These are phyloP conservation scores for Clitarchus hookeri DNA, from an alignment of 2,888 invertebrate genomes.

Conservation along the genomic window DNA sequence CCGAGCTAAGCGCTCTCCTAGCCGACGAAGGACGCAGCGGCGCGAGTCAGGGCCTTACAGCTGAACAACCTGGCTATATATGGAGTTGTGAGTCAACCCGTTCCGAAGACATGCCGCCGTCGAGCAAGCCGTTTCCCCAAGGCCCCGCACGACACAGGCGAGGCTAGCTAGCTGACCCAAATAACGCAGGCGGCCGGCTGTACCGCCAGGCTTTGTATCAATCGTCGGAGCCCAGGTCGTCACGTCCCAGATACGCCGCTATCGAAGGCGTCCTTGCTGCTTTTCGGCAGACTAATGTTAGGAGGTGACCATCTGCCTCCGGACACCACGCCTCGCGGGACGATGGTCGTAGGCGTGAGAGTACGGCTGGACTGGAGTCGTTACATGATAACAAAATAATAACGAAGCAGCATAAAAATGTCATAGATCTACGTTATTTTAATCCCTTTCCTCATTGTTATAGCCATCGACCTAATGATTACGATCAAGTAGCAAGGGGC, in stretches of 20 bases:
- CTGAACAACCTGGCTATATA: background rate
- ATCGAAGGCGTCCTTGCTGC: no score
- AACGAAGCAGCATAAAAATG: no score
- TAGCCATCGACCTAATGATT: no score
- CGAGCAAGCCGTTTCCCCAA: background rate
- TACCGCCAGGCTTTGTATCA: background rate
- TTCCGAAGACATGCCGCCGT: background rate
- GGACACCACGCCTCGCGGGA: no score
- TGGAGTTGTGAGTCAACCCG: slow-evolving; percentile 11
- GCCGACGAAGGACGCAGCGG: background rate
- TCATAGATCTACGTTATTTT: no score
- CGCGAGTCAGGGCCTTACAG: background rate
- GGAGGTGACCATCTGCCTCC: no score
- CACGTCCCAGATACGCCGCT: background rate
- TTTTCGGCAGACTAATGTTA: no score
- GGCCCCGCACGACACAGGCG: background rate
- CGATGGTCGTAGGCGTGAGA: no score
- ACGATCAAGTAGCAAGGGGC: no score
- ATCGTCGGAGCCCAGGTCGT: background rate
- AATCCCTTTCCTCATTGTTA: no score
- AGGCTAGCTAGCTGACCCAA: background rate
- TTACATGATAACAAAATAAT: no score
- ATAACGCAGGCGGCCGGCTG: background rate
- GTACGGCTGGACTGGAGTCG: no score
- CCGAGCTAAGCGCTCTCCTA: background rate